Evolutionary conservation across 30 jellyfish, hydroid and myxozoan species (phyloP).

Genomic region (Aurelia aurita): DNA sequence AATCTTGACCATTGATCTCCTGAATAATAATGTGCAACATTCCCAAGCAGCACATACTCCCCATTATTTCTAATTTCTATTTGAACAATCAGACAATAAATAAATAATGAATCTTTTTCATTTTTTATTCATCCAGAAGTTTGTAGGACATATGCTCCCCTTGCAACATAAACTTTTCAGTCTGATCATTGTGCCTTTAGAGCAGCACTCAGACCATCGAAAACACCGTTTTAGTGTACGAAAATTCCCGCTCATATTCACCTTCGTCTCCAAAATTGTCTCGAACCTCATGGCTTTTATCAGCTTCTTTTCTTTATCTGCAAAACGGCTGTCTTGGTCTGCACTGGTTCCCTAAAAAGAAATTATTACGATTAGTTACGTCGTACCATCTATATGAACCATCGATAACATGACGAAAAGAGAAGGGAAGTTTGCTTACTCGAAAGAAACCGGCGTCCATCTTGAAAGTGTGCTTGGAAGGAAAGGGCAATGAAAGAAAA

Average conservation of each 20-base stretch:
- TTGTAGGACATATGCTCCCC: too few relatives aligned
- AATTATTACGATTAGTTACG: too few relatives aligned
- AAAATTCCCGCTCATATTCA: background rate
- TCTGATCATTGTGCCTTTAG: too few relatives aligned
- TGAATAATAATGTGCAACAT: too few relatives aligned
- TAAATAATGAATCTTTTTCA: too few relatives aligned
- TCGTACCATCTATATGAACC: background rate
- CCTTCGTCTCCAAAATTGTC: conserved; percentile 75
- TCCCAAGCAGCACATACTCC: too few relatives aligned
- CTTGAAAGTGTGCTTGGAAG: background rate
- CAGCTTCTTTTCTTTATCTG: conserved; percentile 91
- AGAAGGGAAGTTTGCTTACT: conserved; percentile 5
- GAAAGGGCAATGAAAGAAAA: background rate
- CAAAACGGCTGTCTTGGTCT: conserved; percentile 94
- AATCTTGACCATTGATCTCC: too few relatives aligned
- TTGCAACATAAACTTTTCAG: too few relatives aligned
- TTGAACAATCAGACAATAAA: too few relatives aligned
- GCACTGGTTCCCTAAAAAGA: conserved; percentile 90
- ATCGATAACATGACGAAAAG: background rate
- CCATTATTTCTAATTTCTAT: too few relatives aligned
- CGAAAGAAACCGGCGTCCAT: conserved; percentile 84
- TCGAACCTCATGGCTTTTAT: conserved; percentile 89
- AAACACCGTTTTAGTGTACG: too few relatives aligned
- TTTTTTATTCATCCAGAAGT: too few relatives aligned
- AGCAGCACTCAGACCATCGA: conserved; percentile 3